Base-by-base conservation (phyloP, 2,888 invertebrate genomes). In the Ochropleura plecta region DNA sequence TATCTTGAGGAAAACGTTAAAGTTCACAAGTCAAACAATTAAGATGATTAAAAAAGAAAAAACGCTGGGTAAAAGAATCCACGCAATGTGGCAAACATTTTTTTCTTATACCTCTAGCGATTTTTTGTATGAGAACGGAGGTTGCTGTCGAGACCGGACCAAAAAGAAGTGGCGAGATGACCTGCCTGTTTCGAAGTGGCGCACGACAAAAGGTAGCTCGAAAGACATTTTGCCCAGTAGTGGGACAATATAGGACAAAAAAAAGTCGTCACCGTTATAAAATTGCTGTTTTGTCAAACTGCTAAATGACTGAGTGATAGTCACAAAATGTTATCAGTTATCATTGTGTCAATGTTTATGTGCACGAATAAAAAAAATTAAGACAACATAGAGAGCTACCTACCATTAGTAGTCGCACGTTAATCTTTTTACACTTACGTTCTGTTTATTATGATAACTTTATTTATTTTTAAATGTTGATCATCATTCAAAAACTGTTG, bases 311-410 rank as follows among this genome's bases (percentile, higher is more conserved):
- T 57, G 30, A 57, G 66, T 20, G 40, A 46, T 49, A 42, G 69
- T 75, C 60, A 40, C 10, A 9, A 62, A 63, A 60, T 65, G 18
- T 73, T 68, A 81, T 81, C 70, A 53, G n/a, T 73, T 65, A 81
- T 74, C 74, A 53, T 20, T 81, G 81, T 63, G 40, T 73, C 59
- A 70, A 59, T 70, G 30, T 68, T 77, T 80, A 81, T 78, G 70
- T 70, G 55, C 55, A 71, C 10, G 42, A 70, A 74, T 66, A 30
- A 57, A 81, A 80, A 57, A 63, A 46, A 60, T 16, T 44, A 4
- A 60, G 81, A 81, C 81, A 78, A 78, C 30, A 55, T 40, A 40
- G 12, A 49, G 14, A 40, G 30, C n/a, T 62, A 57, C 48, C n/a
- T 62, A 57, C 48, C 60, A 53, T 44, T 12, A 69, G 48, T 40